Conservation (phyloP, 1,140 invertebrate species). For the Helicoverpa zea region DNA sequence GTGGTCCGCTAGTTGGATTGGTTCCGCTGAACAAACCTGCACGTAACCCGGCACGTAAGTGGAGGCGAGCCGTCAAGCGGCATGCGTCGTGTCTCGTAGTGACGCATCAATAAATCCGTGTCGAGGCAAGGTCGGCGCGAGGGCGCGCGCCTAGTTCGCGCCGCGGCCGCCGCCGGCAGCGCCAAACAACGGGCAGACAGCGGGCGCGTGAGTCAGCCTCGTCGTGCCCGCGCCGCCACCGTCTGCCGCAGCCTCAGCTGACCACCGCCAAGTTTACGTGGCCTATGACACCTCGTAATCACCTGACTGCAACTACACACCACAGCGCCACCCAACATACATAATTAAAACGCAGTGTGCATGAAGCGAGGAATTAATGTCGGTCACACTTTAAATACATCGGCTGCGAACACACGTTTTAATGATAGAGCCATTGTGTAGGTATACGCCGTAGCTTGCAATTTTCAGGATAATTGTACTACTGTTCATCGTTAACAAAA, state of each 20-base stretch:
- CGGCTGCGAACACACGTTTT: not conserved
- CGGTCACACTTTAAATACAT: constrained; percentile 18
- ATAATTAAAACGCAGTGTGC: constrained; percentile 32
- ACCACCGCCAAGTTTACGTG: constrained; percentile 44
- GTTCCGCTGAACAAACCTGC: constrained; percentile 53
- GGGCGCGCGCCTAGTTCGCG: constrained; percentile 79
- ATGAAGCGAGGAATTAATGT: constrained; percentile 29
- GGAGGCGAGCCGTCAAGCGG: constrained; percentile 40
- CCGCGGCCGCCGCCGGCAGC: constrained; percentile 58
- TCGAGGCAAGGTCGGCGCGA: constrained; percentile 84
- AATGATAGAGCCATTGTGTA: constrained; percentile 3
- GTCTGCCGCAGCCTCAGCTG: not conserved
- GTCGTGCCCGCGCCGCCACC: not conserved
- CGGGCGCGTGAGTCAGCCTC: constrained; percentile 69
- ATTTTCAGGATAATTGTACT: not conserved
- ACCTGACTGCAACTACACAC: constrained; percentile 42
- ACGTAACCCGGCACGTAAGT: constrained; percentile 54
- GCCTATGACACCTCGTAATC: constrained; percentile 41
- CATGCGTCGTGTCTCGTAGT: constrained; percentile 62
- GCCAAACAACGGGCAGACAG: constrained; percentile 72
- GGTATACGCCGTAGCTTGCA: not conserved
- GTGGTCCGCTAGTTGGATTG: constrained; percentile 47
- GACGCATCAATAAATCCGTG: constrained; percentile 84
- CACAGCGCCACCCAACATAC: constrained; percentile 20
- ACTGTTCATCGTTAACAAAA: too few relatives aligned